Conservation (phyloP, 2,797 vertebrate species). For the Danio kyathit region DNA sequence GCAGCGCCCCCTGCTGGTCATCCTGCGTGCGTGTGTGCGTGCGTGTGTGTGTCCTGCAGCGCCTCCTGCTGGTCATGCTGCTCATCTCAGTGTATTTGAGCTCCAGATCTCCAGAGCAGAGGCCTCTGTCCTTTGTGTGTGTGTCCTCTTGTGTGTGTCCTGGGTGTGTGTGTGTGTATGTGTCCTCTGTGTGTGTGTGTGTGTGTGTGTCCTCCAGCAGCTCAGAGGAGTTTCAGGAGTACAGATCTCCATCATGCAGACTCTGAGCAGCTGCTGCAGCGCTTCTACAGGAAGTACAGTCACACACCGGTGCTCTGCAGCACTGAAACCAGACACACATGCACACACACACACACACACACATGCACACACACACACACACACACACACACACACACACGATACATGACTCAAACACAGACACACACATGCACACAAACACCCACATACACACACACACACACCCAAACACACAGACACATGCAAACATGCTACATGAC, state of each 20-base stretch:
- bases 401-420: too few relatives aligned
- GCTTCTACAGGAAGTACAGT: conserved; percentile 16
- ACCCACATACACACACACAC: conserved; percentile 8
- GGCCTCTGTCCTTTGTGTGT: too few relatives aligned
- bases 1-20: not conserved
- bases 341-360: conserved; percentile 13
- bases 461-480: too few relatives aligned
- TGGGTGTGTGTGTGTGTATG: too few relatives aligned
- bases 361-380: conserved; percentile 20
- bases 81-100: not conserved
- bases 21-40: too few relatives aligned
- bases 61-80: not conserved
- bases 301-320: conserved; percentile 31
- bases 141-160: too few relatives aligned
- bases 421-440: too few relatives aligned
- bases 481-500: too few relatives aligned
- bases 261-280: not conserved
- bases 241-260: not conserved
- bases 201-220: too few relatives aligned
- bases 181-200: too few relatives aligned
- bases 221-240: not conserved
- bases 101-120: not conserved
- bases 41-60: too few relatives aligned
- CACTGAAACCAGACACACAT: conserved; percentile 24
- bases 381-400: not conserved